Evolutionary conservation across 1,140 invertebrate genomes (phyloP).

Genomic region (Atta cephalotes): DNA sequence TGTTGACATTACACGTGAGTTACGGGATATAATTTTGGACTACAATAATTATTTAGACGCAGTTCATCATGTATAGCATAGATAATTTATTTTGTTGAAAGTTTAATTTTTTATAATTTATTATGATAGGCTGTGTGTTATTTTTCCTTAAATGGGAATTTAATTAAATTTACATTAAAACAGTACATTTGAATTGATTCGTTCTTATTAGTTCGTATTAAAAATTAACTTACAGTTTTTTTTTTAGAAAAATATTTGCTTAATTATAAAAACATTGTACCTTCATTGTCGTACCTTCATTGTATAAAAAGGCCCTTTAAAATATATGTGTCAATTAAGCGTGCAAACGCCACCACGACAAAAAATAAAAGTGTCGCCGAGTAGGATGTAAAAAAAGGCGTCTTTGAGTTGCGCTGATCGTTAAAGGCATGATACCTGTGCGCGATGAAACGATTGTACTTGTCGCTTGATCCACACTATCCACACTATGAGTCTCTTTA

Average conservation of each 20-base stretch:
- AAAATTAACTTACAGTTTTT: not conserved
- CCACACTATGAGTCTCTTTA: slow-evolving; percentile 40
- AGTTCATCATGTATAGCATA: not conserved
- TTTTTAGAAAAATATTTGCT: not conserved
- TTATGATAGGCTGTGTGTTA: not conserved
- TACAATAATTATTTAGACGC: slow-evolving; percentile 27
- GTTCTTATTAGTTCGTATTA: not conserved
- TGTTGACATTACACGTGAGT: not conserved
- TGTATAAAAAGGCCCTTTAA: slow-evolving; percentile 2
- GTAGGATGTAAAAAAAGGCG: not conserved
- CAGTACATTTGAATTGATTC: not conserved
- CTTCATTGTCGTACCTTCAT: not conserved
- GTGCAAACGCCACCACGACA: not conserved
- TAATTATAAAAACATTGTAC: slow-evolving; percentile 2
- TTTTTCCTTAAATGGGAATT: slow-evolving; percentile 1
- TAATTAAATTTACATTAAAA: not conserved
- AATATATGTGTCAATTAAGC: slow-evolving; percentile 35
- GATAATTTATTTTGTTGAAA: not conserved
- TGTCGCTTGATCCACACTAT: slow-evolving; percentile 56
- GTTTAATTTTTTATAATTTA: not conserved
- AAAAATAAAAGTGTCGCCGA: slow-evolving; percentile 7
- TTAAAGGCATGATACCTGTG: slow-evolving; percentile 41
- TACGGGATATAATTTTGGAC: not conserved
- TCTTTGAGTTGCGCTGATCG: slow-evolving; percentile 33
- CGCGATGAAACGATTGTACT: slow-evolving; percentile 70